Evolutionary conservation across 2,113 vertebrate genomes (phyloP), one percentile per base, ranked within the genome.

Genomic region (Origma solitaria): DNA sequence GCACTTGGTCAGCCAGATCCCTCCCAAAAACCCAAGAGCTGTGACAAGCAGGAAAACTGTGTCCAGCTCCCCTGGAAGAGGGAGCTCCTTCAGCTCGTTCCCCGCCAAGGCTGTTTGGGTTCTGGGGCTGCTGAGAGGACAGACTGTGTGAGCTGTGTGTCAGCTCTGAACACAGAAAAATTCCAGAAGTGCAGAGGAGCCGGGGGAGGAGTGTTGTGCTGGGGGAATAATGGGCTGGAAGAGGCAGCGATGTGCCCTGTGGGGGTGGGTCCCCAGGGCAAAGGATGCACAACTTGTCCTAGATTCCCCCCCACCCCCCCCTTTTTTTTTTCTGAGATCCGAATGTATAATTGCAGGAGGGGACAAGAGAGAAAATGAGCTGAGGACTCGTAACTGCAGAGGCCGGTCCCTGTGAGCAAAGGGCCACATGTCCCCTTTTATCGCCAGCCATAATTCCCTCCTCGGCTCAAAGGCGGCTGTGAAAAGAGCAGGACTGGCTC

Each of bases 401-500:
- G 98, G 97, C 97, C 94, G 94, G 97, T 97, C 96, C 98, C 97
- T 94, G 97, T 96, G 98, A 97, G 98, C 98, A 97, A 97, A 97
- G 96, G 98, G 98, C 98, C 98, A 99, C 99, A 99, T 99, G 98
- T 99, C 98, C 97, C 98, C 98, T 98, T 99, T 99, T 99, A 98
- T 99, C 95, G 93, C 91, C 97, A 95, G 97, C 98, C 98, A 96
- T 95, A 97, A 96, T 98, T 97, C 98, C 97, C 97, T 97, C 93
- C 98, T 79, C 88, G 93, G 97, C 98, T 98, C 98, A 98, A 98
- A 98, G 97, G 98, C 97, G 97, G 98, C 98, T 98, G 98, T 99
- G 99, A 99, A 99, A 99, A 98, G 98, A 98, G 96, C 98, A 98
- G 98, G 98, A 98, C 99, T 99, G 98, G 98, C 99, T 99, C 99